Base-by-base conservation (phyloP, 2,113 vertebrate genomes). In the Xerus inauris region DNA sequence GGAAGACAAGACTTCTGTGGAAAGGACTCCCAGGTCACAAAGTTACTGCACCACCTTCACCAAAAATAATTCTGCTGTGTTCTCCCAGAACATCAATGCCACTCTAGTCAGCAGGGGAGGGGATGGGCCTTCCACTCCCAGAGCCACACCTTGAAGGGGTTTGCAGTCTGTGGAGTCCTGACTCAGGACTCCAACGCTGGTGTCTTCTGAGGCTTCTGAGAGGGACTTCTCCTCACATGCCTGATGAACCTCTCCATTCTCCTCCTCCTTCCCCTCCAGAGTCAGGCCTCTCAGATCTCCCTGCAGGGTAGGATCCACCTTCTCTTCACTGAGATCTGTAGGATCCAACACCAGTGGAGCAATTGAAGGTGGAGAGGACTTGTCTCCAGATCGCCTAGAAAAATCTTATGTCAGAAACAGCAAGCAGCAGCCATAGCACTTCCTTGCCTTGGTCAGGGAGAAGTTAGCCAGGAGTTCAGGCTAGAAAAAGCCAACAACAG, bases 301-400 rank as follows among this genome's bases (percentile, higher is more conserved):
- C 0, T 76, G 97, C 87, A 97, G 95, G 84, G 69, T 0, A 0
- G 97, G 89, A 38, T 98, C 97, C 45, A 71, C 62, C 42, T 97
- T 95, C 30, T 97, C 95, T 94, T 98, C 98, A 92, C 9, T 28
- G 95, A 95, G 82, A 8, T 98, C 98, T 72, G 96, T 75, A 93
- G 96, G 10, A 77, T 98, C 97, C 30, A 57, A 86, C 40, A 77
- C 95, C 96, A 96, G 73, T 67, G 99, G 98, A 32, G 98, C 97
- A 95, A 99, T 98, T 97, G 98, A 97, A 19, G 99, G 99, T 97
- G 99, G 99, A 96, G 42, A 95, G 76, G 99, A 99, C 98, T 99
- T 99, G 98, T 99, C 99, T 95, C 99, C 99, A 98, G 99, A 99
- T 83, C 98, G 99, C 99, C 99, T 99, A 57, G 89, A 98, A 96